Base-by-base conservation (phyloP, 2,888 invertebrate species). In the Clunio marinus region DNA sequence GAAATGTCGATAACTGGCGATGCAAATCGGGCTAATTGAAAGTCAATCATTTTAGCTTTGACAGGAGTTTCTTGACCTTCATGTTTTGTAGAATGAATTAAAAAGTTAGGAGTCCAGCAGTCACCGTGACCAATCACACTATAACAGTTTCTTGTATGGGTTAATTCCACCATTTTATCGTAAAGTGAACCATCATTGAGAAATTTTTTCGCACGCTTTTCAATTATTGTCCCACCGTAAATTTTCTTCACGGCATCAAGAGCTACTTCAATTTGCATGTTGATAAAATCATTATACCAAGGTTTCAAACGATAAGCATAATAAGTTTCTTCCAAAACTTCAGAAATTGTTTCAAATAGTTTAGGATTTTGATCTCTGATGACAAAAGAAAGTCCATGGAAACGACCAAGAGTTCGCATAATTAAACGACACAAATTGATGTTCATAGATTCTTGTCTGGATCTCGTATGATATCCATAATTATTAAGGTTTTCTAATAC, bases 71-170 rank as follows among this genome's bases (percentile, higher is more conserved):
- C 55, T 20, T 41, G 15, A 7, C 46, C 69, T 32, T 69, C 24
- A 2, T 10, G n/a, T 13, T 63, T 59, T 67, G 69, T 17, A 2
- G 27, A 17, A 8, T 76, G 72, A 7, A 83, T 83, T 0, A 89
- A 75, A 72, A 89, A 89, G 74, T 90, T 89, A n/a, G 87, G 87
- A 0, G 85, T 83, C 89, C 89, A 89, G 41, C 84, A 83, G 74
- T 90, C 89, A 0, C 89, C 89, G 69, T 89, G 88, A 0, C 83
- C 84, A 27, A 89, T 82, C 0, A 86, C 85, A 0, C 83, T 81
- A n/a, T 81, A 77, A 22, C 78, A 77, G 17, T 74, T 73, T 72
- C 69, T 71, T 1, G 77, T 76, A 1, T 75, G 72, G 0, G 79
- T 80, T 0, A 83, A 80, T 10, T 77, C 75, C 1, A 80, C 76